Conservation (phyloP, 2,888 invertebrate species). For the Willowsia nigromaculata region DNA sequence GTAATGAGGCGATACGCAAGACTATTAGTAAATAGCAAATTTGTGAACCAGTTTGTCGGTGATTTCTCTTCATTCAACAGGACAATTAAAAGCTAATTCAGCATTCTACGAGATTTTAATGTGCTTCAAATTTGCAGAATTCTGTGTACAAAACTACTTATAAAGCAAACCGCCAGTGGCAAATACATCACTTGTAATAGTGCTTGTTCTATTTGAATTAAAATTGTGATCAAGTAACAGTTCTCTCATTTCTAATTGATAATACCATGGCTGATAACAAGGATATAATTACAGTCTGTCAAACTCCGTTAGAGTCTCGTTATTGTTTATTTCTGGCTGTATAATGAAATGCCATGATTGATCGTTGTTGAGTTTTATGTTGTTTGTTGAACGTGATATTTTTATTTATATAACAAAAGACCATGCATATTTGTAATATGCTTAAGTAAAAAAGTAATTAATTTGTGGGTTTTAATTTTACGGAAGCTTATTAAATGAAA, state of each 20-base stretch:
- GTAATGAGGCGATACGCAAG: not conserved
- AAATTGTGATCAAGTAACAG: constrained; percentile 27
- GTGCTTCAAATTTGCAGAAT: not conserved
- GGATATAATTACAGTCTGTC: constrained; percentile 44
- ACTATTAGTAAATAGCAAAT: not conserved
- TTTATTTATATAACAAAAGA: no score
- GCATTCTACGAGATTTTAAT: not conserved
- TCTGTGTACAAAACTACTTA: no score
- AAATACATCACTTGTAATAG: no score
- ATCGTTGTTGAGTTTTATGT: not conserved
- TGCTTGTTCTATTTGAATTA: no score
- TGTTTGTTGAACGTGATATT: not conserved
- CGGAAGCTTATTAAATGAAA: not conserved
- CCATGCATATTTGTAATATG: not conserved
- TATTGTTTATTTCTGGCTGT: not conserved
- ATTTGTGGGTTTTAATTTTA: not conserved
- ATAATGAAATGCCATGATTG: not conserved
- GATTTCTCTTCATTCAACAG: not conserved
- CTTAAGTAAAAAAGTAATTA: not conserved
- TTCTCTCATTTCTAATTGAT: constrained; percentile 16
- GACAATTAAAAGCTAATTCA: not conserved
- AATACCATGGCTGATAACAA: not conserved
- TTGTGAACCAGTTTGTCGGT: not conserved
- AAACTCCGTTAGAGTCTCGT: not conserved
- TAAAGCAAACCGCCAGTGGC: no score